Conservation (phyloP, 2,113 vertebrate species). For the Mohoua ochrocephala region DNA sequence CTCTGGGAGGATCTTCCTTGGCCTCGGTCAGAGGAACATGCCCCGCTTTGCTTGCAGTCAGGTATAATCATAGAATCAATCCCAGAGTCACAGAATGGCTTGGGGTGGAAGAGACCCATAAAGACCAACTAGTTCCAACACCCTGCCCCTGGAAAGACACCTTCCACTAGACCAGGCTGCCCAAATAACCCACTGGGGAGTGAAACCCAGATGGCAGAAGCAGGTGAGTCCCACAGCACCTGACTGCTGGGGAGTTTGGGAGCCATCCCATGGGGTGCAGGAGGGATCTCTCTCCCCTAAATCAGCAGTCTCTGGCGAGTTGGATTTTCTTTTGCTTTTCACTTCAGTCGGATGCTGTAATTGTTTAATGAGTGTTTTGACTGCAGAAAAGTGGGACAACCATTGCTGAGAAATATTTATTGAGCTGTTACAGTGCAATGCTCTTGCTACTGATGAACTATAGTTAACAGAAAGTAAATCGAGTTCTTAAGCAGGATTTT, state of each 20-base stretch:
- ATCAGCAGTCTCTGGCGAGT: background rate
- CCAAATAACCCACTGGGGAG: background rate
- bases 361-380: background rate
- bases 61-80: background rate
- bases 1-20: background rate
- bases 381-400: background rate
- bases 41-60: background rate
- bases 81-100: background rate
- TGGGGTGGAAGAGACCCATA: background rate
- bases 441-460: background rate
- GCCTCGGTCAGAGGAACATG: accelerated
- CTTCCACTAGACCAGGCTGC: background rate
- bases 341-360: background rate
- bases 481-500: background rate
- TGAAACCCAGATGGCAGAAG: background rate
- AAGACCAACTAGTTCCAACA: background rate
- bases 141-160: background rate
- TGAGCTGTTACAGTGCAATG: background rate
- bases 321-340: background rate
- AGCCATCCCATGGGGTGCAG: background rate
- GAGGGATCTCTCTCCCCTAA: background rate
- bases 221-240: background rate
- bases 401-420: background rate
- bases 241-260: background rate
- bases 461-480: background rate